phyloP scores from a whole-genome alignment of 2,888 invertebrate genomes.

The Pammene aurita region DNA sequence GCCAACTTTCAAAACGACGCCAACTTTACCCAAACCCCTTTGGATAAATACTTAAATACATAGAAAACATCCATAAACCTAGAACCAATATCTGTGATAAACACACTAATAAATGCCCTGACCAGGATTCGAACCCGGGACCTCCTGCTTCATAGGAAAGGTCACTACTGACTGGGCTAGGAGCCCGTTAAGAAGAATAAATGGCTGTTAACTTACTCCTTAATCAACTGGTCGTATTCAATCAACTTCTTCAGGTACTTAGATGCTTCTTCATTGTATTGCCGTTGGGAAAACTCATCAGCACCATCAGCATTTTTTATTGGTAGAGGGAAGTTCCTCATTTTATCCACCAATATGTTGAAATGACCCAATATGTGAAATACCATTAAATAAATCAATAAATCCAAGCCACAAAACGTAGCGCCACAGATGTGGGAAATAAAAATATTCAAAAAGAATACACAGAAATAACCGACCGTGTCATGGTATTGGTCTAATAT shows the following conservation, averaged over 20 bases:
- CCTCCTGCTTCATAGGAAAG: too few species aligned
- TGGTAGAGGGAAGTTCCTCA: neutral
- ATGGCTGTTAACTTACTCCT: neutral
- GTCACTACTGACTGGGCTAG: too few species aligned
- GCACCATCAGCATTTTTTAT: neutral
- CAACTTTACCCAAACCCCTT: too few species aligned
- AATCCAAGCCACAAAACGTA: neutral
- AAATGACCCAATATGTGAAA: slow-evolving; percentile 11
- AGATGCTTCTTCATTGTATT: slow-evolving; percentile 1
- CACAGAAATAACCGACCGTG: neutral
- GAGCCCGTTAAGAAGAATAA: too few species aligned
- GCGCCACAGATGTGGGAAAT: neutral
- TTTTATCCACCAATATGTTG: slow-evolving; percentile 4
- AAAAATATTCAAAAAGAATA: neutral
- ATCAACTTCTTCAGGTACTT: neutral
- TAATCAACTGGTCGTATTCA: neutral
- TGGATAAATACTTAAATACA: too few species aligned
- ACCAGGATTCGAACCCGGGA: too few species aligned
- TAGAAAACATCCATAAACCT: too few species aligned
- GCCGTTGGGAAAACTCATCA: neutral
- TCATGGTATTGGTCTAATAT: neutral
- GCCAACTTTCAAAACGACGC: too few species aligned
- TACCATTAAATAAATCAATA: slow-evolving; percentile 1
- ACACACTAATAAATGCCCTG: too few species aligned
- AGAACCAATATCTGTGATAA: too few species aligned